Conservation (phyloP, 2,797 vertebrate species). For the Cossypha niveicapilla region DNA sequence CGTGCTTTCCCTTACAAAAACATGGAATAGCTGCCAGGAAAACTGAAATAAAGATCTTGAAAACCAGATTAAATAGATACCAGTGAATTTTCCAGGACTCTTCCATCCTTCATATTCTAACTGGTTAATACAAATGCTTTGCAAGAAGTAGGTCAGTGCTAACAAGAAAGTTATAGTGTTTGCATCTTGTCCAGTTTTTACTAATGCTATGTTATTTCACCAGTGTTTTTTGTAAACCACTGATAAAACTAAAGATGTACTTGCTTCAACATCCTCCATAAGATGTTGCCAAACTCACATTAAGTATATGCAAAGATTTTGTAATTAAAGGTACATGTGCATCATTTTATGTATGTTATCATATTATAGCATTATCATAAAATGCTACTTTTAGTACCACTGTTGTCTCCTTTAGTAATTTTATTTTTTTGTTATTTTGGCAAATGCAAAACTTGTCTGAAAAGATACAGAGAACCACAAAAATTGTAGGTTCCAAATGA, state of each 20-base stretch:
- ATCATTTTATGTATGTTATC: neutral
- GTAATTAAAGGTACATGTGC: neutral
- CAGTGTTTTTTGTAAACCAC: neutral
- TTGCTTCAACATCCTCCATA: neutral
- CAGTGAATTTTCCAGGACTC: neutral
- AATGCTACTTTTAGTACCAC: conserved; percentile 25
- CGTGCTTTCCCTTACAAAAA: neutral
- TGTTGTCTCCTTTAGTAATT: conserved; percentile 29
- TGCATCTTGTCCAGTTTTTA: neutral
- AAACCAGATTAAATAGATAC: conserved; percentile 23
- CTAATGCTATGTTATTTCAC: neutral
- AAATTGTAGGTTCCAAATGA: conserved; percentile 48
- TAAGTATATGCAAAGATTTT: neutral
- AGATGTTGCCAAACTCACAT: neutral
- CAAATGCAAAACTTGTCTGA: conserved; percentile 37
- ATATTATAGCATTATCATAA: neutral
- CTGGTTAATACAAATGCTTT: neutral
- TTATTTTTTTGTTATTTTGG: conserved; percentile 52
- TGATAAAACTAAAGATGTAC: neutral
- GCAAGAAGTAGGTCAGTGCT: neutral
- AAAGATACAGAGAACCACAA: conserved; percentile 65
- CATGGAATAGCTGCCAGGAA: neutral
- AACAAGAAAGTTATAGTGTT: neutral
- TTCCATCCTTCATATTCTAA: neutral
- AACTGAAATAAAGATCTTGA: neutral